phyloP scores from a whole-genome alignment of 2,113 vertebrate genomes.

The Gobiocypris rarus region DNA sequence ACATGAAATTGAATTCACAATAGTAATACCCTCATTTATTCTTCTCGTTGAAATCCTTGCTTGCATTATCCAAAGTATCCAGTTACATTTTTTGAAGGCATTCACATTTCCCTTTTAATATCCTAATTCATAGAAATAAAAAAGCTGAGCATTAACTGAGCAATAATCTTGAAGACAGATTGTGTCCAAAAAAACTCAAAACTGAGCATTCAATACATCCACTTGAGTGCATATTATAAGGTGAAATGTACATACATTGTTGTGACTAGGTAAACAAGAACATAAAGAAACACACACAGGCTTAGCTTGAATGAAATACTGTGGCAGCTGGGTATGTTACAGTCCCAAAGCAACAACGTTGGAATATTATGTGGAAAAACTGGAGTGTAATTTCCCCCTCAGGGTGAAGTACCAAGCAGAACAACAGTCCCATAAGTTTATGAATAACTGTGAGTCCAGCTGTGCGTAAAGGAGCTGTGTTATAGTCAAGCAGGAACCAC shows the following conservation, averaged over 20 bases:
- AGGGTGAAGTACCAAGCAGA: constrained; percentile 30
- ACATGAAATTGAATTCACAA: not conserved
- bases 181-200: not conserved
- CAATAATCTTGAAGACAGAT: not conserved
- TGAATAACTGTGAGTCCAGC: constrained; percentile 52
- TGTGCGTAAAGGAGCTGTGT: not conserved
- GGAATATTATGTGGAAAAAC: constrained; percentile 19
- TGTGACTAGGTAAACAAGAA: not conserved
- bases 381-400: not conserved
- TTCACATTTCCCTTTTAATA: constrained; percentile 33
- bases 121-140: constrained; percentile 11
- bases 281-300: constrained; percentile 3
- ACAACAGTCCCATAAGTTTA: constrained; percentile 4
- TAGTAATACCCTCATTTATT: constrained; percentile 12
- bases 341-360: constrained; percentile 4
- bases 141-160: constrained; percentile 19
- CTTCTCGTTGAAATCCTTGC: constrained; percentile 2
- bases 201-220: constrained; percentile 30
- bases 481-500: not conserved
- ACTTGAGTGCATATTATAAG: constrained; percentile 11
- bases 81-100: not conserved
- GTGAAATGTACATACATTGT: constrained; percentile 9
- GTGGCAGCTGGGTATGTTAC: constrained; percentile 9
- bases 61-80: constrained; percentile 1
- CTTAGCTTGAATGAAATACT: constrained; percentile 4